Evolutionary conservation across 2,888 invertebrate genomes (phyloP).

Genomic region (Hypselothyrea guttata): DNA sequence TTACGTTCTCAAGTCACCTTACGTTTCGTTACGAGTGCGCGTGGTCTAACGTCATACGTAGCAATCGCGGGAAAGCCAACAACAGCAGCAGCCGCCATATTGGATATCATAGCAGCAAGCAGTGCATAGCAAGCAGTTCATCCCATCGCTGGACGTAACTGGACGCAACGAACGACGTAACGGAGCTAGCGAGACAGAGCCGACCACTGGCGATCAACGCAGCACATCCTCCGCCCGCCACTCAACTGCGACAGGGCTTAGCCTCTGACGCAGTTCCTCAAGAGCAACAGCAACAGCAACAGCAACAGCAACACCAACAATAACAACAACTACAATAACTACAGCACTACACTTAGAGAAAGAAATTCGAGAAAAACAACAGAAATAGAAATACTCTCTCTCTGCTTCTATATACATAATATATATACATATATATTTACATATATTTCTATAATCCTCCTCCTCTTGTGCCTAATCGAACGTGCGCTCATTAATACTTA

Average conservation of each 20-base stretch:
- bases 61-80: constrained; percentile 47
- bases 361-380: too few relatives aligned
- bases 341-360: constrained; percentile 44
- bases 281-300: constrained; percentile 29
- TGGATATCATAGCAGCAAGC: constrained; percentile 20
- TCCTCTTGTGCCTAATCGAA: constrained; percentile 69
- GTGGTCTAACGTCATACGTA: constrained; percentile 56
- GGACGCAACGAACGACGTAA: constrained; percentile 59
- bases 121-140: constrained; percentile 5
- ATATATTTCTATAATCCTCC: constrained; percentile 65
- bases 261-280: constrained; percentile 68
- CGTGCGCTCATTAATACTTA: constrained; percentile 58
- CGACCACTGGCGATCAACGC: constrained; percentile 75
- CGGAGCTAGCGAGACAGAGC: constrained; percentile 67
- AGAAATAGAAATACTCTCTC: constrained; percentile 12
- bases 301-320: constrained; percentile 9
- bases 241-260: constrained; percentile 66
- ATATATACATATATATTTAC: constrained; percentile 26
- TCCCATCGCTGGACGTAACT: constrained; percentile 23
- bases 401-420: constrained; percentile 44
- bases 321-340: constrained; percentile 30
- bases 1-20: constrained; percentile 2
- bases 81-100: constrained; percentile 19
- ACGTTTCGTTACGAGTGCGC: constrained; percentile 45
- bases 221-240: constrained; percentile 77